These are phyloP conservation scores for Sinocyclocheilus rhinocerous DNA, from an alignment of 2,113 vertebrate species.

Conservation along the genomic window DNA sequence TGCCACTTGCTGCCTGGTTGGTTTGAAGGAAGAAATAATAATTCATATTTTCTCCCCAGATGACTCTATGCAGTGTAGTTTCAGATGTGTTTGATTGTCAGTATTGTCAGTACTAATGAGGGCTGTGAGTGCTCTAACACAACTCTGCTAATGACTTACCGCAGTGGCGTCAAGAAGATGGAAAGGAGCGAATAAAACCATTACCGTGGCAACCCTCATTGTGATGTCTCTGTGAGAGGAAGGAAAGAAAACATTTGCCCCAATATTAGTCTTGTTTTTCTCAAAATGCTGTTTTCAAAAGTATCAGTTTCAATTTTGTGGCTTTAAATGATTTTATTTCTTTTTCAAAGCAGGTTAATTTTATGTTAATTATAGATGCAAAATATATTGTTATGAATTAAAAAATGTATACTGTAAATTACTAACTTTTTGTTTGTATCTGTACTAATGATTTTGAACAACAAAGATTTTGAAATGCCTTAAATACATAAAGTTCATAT, in stretches of 20 bases:
- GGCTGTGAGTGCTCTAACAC: conserved; percentile 10
- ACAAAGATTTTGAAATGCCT: conserved; percentile 35
- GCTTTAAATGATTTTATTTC: background rate
- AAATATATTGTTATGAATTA: background rate
- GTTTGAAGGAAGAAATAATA: background rate
- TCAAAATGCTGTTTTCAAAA: conserved; percentile 3
- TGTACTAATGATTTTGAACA: background rate
- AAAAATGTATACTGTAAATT: background rate
- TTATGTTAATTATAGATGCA: background rate
- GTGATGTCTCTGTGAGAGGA: conserved; percentile 68
- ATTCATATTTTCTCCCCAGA: background rate
- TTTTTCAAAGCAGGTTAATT: background rate
- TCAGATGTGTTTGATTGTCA: background rate
- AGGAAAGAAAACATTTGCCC: background rate
- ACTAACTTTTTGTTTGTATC: background rate
- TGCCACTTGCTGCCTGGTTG: conserved; percentile 69
- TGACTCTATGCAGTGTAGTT: background rate
- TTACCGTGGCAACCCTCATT: conserved; percentile 62
- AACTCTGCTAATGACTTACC: conserved; percentile 58
- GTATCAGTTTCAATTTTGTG: background rate
- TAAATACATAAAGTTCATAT: background rate
- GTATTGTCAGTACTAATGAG: conserved; percentile 23
- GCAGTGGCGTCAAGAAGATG: conserved; percentile 65
- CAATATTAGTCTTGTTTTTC: background rate
- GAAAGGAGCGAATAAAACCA: conserved; percentile 69